Conservation (phyloP, 2,888 invertebrate genomes). For the Tanypteryx hageni region DNA sequence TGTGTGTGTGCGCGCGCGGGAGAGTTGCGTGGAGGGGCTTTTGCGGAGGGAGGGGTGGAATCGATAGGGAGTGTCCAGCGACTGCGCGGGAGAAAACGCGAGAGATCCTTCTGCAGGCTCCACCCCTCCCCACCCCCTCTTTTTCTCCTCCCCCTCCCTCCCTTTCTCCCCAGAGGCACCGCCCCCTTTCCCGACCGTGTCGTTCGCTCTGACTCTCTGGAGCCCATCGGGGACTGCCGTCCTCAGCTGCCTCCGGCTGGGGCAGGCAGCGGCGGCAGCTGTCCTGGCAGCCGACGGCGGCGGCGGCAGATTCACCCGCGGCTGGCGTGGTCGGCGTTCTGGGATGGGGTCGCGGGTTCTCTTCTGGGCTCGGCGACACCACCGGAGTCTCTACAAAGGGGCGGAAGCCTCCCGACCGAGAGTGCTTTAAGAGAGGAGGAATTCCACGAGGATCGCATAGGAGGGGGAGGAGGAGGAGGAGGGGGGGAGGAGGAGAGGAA, state of each 20-base stretch:
- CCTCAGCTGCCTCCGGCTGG: slow-evolving; percentile 69
- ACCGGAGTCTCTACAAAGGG: neutral
- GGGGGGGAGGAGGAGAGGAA: neutral
- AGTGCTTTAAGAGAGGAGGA: neutral
- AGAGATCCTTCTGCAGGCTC: slow-evolving; percentile 40
- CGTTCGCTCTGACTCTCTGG: slow-evolving; percentile 2
- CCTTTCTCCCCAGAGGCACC: neutral
- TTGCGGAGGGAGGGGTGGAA: slow-evolving; percentile 1
- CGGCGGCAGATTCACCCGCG: slow-evolving; percentile 65
- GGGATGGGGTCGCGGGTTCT: slow-evolving; percentile 33
- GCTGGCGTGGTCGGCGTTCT: slow-evolving; percentile 69
- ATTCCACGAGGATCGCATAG: neutral
- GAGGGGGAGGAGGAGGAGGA: neutral
- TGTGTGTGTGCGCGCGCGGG: neutral
- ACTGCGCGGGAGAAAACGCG: slow-evolving; percentile 34
- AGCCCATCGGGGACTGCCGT: slow-evolving; percentile 47
- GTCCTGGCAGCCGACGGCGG: slow-evolving; percentile 66
- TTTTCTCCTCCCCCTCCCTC: neutral
- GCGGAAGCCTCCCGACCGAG: neutral
- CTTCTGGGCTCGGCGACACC: neutral
- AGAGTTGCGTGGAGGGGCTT: neutral
- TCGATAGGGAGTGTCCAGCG: slow-evolving; percentile 26
- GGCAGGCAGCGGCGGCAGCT: slow-evolving; percentile 72
- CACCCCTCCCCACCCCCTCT: neutral
- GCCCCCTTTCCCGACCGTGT: neutral